These are phyloP conservation scores for Bombylius major DNA, from an alignment of 2,888 invertebrate genomes.

Conservation along the genomic window DNA sequence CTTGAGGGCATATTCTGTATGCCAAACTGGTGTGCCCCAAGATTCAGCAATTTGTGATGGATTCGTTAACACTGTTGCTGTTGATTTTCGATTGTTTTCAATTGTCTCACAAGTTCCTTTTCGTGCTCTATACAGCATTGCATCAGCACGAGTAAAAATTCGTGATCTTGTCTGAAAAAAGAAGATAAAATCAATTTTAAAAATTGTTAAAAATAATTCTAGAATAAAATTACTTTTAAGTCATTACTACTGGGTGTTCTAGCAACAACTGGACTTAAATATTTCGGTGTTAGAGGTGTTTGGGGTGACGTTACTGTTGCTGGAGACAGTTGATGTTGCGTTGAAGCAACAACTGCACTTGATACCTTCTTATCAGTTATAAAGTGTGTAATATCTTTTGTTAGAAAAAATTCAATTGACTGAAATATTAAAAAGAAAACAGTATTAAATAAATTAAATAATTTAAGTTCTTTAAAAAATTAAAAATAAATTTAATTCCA, in stretches of 20 bases:
- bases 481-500: neutral
- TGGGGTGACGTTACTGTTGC: slow-evolving; percentile 26
- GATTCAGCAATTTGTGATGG: slow-evolving; percentile 41
- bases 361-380: slow-evolving; percentile 29
- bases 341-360: neutral
- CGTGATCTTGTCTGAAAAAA: slow-evolving; percentile 9
- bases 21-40: slow-evolving; percentile 43
- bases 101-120: slow-evolving; percentile 15
- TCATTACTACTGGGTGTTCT: slow-evolving; percentile 9
- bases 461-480: neutral
- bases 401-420: slow-evolving; percentile 32
- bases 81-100: neutral
- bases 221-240: slow-evolving; percentile 8
- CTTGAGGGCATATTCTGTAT: slow-evolving; percentile 45
- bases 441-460: neutral
- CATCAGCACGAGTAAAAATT: slow-evolving; percentile 52
- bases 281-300: slow-evolving; percentile 18
- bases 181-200: neutral
- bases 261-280: slow-evolving; percentile 11
- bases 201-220: neutral
- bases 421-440: slow-evolving; percentile 8
- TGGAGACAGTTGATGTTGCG: slow-evolving; percentile 17
- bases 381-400: slow-evolving; percentile 33
- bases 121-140: slow-evolving; percentile 64
- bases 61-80: slow-evolving; percentile 22